Evolutionary conservation across 2,113 vertebrate species (phyloP), one percentile per base, ranked within the genome.

Genomic region (Trichechus manatus): DNA sequence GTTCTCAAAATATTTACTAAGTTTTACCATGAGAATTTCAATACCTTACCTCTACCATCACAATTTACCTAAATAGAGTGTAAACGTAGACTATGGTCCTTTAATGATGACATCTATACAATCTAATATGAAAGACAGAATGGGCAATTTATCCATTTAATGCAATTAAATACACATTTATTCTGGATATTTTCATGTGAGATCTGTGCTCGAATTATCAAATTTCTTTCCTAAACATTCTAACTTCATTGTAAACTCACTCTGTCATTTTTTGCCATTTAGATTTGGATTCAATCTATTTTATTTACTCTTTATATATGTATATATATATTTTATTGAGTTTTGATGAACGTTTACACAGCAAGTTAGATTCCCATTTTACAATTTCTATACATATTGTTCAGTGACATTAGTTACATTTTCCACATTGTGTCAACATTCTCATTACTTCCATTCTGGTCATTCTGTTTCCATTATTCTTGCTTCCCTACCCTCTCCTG

Each of bases 191-290:
- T 79, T 87, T 53, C 39, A 77, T 29, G 13, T 91, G 78, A 79
- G 9, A 88, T 53, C 59, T 93, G 2, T 94, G 63, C 70, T 87
- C 91, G 17, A 83, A 88, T 74, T 39, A 36, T 68, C 56, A 87
- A 61, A 56, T 70, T 90, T 96, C 72, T 95, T 75, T 47, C 66
- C 77, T 70, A 66, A 90, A 74, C 36, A 74, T 80, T 85, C 56
- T 85, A 59, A 84, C 91, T 93, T 97, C 19, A 14, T 59, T 91
- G 42, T 84, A 87, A 95, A 83, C 53, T 83, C 77, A 53, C 20
- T 70, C 17, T 93, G 84, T 36, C 14, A 59, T 53, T 80, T 88
- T 75, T 68, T n/a, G 33, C 29, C 80, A 23, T 75, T 91, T 91
- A 50, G 47, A 84, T 91, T 74, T 91, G n/a, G 31, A 85, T 47